Evolutionary conservation across 1,140 invertebrate species (phyloP).

Genomic region (Atopsyche davidsoni): DNA sequence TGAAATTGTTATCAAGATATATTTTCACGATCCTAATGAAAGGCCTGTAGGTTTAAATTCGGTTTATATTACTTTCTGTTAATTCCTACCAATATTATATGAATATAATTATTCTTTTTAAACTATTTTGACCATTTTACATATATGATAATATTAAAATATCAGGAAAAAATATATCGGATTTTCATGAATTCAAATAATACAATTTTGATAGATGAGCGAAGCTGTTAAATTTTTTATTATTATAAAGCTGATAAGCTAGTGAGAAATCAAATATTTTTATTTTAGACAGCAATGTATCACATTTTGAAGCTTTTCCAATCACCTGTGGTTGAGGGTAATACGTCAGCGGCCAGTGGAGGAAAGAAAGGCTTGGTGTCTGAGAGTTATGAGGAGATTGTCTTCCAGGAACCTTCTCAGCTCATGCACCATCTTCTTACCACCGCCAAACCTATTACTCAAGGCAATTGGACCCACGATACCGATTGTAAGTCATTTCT

Average conservation of each 20-base stretch:
- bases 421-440: constrained; percentile 86
- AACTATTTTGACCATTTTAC: background rate
- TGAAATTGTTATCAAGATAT: constrained; percentile 97
- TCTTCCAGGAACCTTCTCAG: constrained; percentile 93
- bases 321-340: constrained; percentile 54
- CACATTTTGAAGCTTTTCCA: constrained; percentile 95
- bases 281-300: constrained; percentile 83
- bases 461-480: constrained; percentile 76
- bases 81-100: no score
- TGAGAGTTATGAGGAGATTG: constrained; percentile 96
- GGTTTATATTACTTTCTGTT: no score
- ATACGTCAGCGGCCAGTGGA: constrained; percentile 57
- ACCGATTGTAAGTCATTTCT: constrained; percentile 74
- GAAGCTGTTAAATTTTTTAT: no score
- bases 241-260: no score
- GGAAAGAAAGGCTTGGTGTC: constrained; percentile 80
- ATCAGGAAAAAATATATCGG: no score
- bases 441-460: constrained; percentile 66
- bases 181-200: no score
- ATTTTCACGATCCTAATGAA: constrained; percentile 96
- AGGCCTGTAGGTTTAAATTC: constrained; percentile 77
- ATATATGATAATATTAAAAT: constrained; percentile 4
- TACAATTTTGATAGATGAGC: no score
- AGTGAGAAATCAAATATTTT: no score
- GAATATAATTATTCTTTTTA: no score